These are phyloP conservation scores for Callaeas wilsoni DNA, from an alignment of 2,113 vertebrate genomes.

Conservation along the genomic window DNA sequence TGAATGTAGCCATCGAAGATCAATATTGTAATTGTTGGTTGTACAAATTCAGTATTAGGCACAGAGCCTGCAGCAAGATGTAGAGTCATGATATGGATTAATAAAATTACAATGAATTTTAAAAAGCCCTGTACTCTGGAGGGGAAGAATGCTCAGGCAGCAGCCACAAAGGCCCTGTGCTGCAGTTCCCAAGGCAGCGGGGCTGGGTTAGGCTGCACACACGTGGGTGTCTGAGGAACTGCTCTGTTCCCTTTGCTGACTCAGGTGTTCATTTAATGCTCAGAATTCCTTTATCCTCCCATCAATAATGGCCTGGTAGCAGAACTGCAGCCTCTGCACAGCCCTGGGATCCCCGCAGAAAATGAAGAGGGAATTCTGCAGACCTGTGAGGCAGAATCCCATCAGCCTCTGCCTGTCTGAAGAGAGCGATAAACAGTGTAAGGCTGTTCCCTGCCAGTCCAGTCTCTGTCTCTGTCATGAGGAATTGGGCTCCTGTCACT, in stretches of 20 bases:
- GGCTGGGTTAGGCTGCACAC: background rate
- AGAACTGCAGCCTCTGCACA: background rate
- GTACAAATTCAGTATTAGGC: background rate
- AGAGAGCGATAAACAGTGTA: accelerated
- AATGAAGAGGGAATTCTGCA: background rate
- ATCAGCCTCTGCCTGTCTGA: background rate
- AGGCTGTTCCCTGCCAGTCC: background rate
- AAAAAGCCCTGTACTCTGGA: background rate
- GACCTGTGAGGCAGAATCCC: background rate
- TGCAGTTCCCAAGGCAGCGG: background rate
- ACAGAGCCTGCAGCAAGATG: background rate
- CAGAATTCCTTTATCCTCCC: background rate
- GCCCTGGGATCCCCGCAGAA: background rate
- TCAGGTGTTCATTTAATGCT: background rate
- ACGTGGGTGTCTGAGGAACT: background rate
- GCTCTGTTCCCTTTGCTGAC: background rate
- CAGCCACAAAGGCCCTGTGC: background rate
- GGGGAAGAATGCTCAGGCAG: background rate
- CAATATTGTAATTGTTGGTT: background rate
- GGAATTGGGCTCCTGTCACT: background rate
- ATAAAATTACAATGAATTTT: background rate
- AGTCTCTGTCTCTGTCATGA: background rate
- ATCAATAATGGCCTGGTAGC: background rate
- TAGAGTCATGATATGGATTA: background rate
- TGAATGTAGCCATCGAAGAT: background rate